Percentiles rank a stretch among this genome's conserved stretches.
Evolutionary conservation across 2,797 vertebrate genomes (phyloP).

Genomic region (Pelobates cultripes): DNA sequence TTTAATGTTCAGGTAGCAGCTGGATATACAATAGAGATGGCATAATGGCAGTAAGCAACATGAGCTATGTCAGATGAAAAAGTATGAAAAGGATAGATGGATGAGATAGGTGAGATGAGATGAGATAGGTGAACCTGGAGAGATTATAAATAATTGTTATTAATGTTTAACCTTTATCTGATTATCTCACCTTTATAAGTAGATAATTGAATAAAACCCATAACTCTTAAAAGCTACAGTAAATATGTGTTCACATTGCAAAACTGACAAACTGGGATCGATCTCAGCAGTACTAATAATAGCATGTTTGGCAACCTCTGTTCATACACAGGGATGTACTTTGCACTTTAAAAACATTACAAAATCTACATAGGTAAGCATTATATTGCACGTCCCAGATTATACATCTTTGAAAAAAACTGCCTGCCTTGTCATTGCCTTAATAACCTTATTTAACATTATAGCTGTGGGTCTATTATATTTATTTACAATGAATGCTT

Average conservation of each 20-base stretch:
- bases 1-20: too few relatives aligned
- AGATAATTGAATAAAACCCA: neutral
- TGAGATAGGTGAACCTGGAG: too few relatives aligned
- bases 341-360: slow-evolving; percentile 4
- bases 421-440: neutral
- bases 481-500: neutral
- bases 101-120: too few relatives aligned
- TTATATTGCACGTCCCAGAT: neutral
- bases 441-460: neutral
- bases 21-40: too few relatives aligned
- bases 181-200: neutral
- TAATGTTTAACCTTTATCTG: neutral
- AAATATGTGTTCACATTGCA: slow-evolving; percentile 11
- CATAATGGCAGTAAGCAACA: too few relatives aligned
- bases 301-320: slow-evolving; percentile 20
- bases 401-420: neutral
- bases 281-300: slow-evolving; percentile 15
- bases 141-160: neutral
- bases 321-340: slow-evolving; percentile 10
- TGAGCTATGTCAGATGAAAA: too few relatives aligned
- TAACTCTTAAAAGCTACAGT: neutral
- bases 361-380: neutral
- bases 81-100: too few relatives aligned
- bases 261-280: slow-evolving; percentile 1
- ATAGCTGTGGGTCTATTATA: neutral